Evolutionary conservation across 2,113 vertebrate species (phyloP).

Genomic region (Brachyhypopomus occidentalis): DNA sequence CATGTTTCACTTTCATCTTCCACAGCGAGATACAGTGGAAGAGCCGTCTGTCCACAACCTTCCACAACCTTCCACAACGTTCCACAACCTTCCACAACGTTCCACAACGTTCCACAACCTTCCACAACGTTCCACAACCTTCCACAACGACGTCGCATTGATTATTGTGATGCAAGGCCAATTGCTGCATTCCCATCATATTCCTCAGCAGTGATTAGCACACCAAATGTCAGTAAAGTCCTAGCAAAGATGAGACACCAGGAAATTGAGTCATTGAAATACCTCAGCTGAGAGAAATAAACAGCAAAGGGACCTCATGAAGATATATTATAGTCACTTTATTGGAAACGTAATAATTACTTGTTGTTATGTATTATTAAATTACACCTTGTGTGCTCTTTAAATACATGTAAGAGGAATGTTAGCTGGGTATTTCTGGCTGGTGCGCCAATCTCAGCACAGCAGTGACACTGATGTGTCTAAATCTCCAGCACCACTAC

Average conservation of each 20-base stretch:
- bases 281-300: not conserved
- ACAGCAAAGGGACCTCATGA: not conserved
- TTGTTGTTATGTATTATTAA: too few relatives aligned
- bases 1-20: slow-evolving; percentile 10
- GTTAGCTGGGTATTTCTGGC: too few relatives aligned
- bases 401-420: too few relatives aligned
- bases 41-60: slow-evolving; percentile 10
- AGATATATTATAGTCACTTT: not conserved
- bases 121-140: slow-evolving; percentile 8
- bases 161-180: slow-evolving; percentile 1
- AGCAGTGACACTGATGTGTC: too few relatives aligned
- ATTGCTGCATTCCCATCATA: too few relatives aligned
- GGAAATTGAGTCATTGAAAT: not conserved
- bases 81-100: too few relatives aligned
- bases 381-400: too few relatives aligned
- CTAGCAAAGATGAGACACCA: not conserved
- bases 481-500: too few relatives aligned
- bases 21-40: slow-evolving; percentile 19
- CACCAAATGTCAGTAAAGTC: not conserved
- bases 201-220: slow-evolving; percentile 4
- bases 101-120: too few relatives aligned
- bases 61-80: too few relatives aligned
- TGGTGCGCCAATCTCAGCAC: too few relatives aligned
- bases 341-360: too few relatives aligned
- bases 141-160: not conserved